phyloP scores from a whole-genome alignment of 2,113 vertebrate genomes.

The Nycticorax nycticorax region DNA sequence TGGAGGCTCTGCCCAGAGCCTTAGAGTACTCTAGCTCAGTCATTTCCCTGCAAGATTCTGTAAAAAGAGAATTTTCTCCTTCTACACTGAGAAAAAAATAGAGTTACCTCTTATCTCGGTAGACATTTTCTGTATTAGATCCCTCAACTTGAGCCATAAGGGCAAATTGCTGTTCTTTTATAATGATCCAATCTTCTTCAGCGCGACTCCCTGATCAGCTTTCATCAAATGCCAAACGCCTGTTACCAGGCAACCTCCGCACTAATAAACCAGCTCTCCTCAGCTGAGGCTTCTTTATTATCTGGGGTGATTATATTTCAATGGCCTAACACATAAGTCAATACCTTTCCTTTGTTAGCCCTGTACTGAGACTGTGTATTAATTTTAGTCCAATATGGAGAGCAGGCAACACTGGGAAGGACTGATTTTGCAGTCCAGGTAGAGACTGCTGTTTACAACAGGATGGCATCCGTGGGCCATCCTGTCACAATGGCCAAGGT shows the following conservation, averaged over 20 bases:
- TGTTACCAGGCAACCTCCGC: not conserved
- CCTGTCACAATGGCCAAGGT: not conserved
- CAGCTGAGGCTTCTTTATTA: not conserved
- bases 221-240: not conserved
- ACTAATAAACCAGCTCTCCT: not conserved
- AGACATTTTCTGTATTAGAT: not conserved
- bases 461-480: not conserved
- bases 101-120: not conserved
- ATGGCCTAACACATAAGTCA: not conserved
- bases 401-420: not conserved
- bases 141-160: not conserved
- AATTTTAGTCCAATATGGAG: not conserved
- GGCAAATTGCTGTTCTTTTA: conserved; percentile 1
- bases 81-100: not conserved
- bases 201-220: not conserved
- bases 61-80: not conserved
- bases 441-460: not conserved
- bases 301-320: not conserved
- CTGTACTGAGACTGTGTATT: not conserved
- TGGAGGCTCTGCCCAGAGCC: not conserved
- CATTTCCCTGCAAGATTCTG: not conserved
- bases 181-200: conserved; percentile 15
- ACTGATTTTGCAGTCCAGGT: not conserved
- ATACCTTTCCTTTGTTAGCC: not conserved
- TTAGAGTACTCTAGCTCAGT: not conserved